Base-by-base conservation (phyloP, 2,113 vertebrate genomes). In the Calcarius ornatus region DNA sequence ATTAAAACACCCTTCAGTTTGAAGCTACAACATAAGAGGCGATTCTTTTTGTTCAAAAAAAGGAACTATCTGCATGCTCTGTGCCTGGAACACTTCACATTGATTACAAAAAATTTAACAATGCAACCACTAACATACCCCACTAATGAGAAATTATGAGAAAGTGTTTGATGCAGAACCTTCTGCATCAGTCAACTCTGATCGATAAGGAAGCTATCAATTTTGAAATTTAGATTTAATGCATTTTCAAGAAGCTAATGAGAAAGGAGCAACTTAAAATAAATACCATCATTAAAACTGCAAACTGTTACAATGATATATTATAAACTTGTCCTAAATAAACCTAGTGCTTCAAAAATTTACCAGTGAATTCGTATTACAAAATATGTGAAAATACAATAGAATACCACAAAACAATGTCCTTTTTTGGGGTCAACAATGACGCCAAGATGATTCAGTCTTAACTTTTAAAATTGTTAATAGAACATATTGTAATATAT, bases 361-460 rank as follows among this genome's bases (percentile, higher is more conserved):
- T 94, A 97, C 94, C 96, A 97, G 90, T 97, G 96, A 96, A 93
- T 95, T 88, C 11, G 92, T 96, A 94, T 97, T 97, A 97, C 96
- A 97, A 97, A 97, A 95, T 96, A 97, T 88, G 96, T 96, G 96
- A 96, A 95, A 97, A 97, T 96, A 97, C 96, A 97, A 97, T 24
- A 97, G 94, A 86, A 95, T 96, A 97, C 88, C 90, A 95, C 95
- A 96, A 97, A 93, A 97, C 93, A 96, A 97, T 5, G 43, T 88
- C 87, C 76, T 79, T 92, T 91, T 72, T 5, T 37, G 94, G 94
- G 82, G 93, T 92, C 93, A 79, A 93, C 92, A 93, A 60, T 81
- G 88, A 85, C 89, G 23, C 92, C 83, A 96, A 91, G 80, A 92
- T n/a, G 92, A 78, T 51, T 95, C 91, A 90, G 71, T 88, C 95